Conservation (phyloP, 2,888 invertebrate genomes). For the Stenotaenia linearis region DNA sequence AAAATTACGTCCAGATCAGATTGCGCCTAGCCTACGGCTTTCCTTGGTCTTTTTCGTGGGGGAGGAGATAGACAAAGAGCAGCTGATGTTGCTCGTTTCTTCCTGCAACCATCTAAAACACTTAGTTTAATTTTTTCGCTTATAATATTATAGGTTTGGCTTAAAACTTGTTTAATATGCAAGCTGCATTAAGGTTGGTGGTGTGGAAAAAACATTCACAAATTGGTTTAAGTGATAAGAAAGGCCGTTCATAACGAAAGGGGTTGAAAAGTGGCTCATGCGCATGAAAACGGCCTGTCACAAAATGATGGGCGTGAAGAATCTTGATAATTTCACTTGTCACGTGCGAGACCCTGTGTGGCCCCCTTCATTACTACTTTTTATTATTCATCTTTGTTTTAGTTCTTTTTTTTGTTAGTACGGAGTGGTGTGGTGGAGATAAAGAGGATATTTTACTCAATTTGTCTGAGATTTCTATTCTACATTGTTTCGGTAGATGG, state of each 20-base stretch:
- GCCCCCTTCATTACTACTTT: neutral
- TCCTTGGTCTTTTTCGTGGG: neutral
- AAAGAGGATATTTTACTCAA: neutral
- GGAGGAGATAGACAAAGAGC: neutral
- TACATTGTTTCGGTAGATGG: neutral
- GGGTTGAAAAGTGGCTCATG: neutral
- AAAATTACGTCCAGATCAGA: slow-evolving; percentile 5
- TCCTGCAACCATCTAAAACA: neutral
- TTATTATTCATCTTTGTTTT: neutral
- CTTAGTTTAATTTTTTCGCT: neutral
- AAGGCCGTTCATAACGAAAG: too few relatives aligned
- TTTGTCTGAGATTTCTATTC: neutral
- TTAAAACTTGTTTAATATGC: neutral
- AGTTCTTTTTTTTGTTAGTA: neutral
- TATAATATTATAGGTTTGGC: neutral
- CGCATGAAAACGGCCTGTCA: neutral
- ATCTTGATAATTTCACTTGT: neutral
- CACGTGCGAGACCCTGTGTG: slow-evolving; percentile 4
- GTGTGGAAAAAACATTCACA: neutral
- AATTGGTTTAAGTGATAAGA: neutral
- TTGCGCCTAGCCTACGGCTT: neutral
- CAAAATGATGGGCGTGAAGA: neutral
- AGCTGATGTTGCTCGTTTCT: neutral
- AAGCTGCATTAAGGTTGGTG: too few relatives aligned
- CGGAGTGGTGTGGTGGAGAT: too few relatives aligned